phyloP scores from a whole-genome alignment of 2,888 invertebrate species.

The Harpalus rufipes region DNA sequence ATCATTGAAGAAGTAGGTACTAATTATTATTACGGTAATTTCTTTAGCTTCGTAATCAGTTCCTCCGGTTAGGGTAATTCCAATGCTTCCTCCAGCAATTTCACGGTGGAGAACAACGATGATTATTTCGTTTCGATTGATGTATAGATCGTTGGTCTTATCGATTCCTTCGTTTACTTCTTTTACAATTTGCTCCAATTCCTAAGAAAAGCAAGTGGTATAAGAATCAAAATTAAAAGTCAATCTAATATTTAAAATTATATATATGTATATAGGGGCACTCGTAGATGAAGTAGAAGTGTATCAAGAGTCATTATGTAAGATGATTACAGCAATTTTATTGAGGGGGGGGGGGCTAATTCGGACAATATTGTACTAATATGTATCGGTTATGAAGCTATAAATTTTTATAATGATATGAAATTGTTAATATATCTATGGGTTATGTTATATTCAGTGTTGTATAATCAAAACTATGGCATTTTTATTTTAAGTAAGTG shows the following conservation, averaged over 20 bases:
- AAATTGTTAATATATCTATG: neutral
- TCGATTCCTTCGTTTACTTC: constrained; percentile 84
- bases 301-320: too few relatives aligned
- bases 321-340: too few relatives aligned
- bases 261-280: too few relatives aligned
- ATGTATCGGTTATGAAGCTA: neutral
- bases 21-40: constrained; percentile 85
- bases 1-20: constrained; percentile 26
- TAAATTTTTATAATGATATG: neutral
- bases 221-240: neutral
- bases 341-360: too few relatives aligned
- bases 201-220: constrained; percentile 73
- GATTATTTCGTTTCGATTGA: constrained; percentile 57
- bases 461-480: neutral
- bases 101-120: constrained; percentile 85
- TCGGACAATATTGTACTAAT: neutral
- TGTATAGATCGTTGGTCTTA: constrained; percentile 74
- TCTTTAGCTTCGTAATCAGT: constrained; percentile 95
- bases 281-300: too few relatives aligned
- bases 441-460: neutral
- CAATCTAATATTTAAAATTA: too few relatives aligned
- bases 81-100: constrained; percentile 86
- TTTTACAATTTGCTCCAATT: constrained; percentile 83
- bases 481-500: neutral
- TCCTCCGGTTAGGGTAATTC: constrained; percentile 93